Conservation (phyloP, 2,888 invertebrate species). For the Agrenia bidenticulata region DNA sequence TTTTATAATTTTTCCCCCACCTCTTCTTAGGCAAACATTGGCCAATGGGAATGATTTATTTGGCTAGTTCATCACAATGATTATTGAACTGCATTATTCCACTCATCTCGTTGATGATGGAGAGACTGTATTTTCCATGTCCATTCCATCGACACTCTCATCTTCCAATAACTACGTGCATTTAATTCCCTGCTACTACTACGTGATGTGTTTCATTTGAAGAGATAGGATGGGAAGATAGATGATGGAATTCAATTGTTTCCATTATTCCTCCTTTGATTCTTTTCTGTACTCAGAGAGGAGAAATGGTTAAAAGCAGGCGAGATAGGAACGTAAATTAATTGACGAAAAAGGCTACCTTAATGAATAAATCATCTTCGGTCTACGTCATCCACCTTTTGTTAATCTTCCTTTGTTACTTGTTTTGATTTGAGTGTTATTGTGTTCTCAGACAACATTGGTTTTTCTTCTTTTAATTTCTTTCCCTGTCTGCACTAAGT, state of each 20-base stretch:
- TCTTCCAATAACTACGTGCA: constrained; percentile 1
- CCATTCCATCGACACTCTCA: not conserved
- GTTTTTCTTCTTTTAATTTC: constrained; percentile 26
- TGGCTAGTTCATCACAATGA: constrained; percentile 16
- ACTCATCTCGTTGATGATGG: no score
- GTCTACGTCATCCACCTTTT: constrained; percentile 46
- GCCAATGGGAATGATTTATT: constrained; percentile 19
- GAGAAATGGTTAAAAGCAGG: constrained; percentile 8
- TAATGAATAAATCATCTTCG: constrained; percentile 50
- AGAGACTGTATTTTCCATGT: constrained; percentile 3
- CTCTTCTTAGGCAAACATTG: constrained; percentile 12
- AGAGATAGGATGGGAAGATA: constrained; percentile 2
- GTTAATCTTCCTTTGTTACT: constrained; percentile 40
- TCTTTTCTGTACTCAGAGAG: not conserved
- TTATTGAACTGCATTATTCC: constrained; percentile 9
- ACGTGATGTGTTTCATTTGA: constrained; percentile 6
- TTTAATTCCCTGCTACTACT: constrained; percentile 10
- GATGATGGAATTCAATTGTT: constrained; percentile 23
- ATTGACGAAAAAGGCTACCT: constrained; percentile 50
- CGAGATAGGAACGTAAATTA: constrained; percentile 42
- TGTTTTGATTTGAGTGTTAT: constrained; percentile 46
- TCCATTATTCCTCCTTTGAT: constrained; percentile 12
- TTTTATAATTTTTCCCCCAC: not conserved
- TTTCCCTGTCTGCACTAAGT: constrained; percentile 13
- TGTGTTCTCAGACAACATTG: constrained; percentile 40